Evolutionary conservation across 1,140 invertebrate species (phyloP), one percentile per base, ranked within the genome.

Genomic region (Bombus difficillimus): DNA sequence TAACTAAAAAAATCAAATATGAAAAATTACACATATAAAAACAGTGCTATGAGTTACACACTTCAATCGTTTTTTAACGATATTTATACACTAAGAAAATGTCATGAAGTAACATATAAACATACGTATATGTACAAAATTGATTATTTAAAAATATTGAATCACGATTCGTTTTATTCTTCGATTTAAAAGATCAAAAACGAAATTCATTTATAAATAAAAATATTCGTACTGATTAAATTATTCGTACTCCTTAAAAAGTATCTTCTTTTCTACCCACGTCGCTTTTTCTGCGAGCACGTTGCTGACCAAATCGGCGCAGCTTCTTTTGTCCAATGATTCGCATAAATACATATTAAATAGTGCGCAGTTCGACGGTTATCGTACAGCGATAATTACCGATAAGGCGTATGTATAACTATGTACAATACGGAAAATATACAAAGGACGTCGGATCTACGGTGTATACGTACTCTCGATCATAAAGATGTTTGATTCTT

Each of bases 401-500:
- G 74, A 71, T 90, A 92, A 92, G 90, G 89, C 91, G 91, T 90
- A 89, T 90, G 79, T 91, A 89, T 91, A 85, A 81, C 77, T 92
- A 91, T 90, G 79, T 91, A 89, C 89, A 85, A 77, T 92, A 91
- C 87, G 88, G 90, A 91, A 92, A 92, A 92, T 92, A 90, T 92
- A 92, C 91, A 92, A 91, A 90, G 91, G 86, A 89, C 88, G 85
- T 90, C 83, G 84, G 84, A 89, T 86, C 89, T 92, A 91, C 89
- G 89, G 84, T 88, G 80, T 89, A 90, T 87, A 85, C 83, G 76
- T 80, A 85, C 83, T 86, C 89, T 91, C 85, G 81, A 86, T 88
- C 79, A 91, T 87, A 86, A 86, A 92, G 89, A 92, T 83, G 85
- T 92, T 92, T 92, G 91, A 92, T 92, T 92, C 83, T 91, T 88